phyloP scores from a whole-genome alignment of 2,888 invertebrate species.

The Poecilobothrus nobilitatus region DNA sequence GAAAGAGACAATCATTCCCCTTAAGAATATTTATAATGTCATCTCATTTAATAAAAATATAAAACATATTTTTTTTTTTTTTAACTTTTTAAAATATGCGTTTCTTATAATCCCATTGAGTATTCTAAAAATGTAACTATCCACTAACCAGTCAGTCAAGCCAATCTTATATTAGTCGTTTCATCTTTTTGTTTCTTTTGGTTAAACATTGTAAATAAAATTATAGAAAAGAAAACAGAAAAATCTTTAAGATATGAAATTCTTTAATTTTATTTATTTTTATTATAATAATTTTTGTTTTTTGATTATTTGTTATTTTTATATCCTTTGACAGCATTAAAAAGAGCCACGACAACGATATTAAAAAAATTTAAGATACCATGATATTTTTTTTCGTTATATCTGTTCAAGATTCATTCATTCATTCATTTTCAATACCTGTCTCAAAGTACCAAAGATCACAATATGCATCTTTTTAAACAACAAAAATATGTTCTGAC shows the following conservation, averaged over 20 bases:
- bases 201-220: background rate
- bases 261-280: slow-evolving; percentile 6
- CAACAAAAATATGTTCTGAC: background rate
- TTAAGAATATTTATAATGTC: background rate
- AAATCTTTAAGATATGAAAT: background rate
- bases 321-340: slow-evolving; percentile 1
- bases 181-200: background rate
- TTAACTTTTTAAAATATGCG: background rate
- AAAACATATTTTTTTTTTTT: background rate
- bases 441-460: background rate
- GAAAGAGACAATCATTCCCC: background rate
- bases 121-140: background rate
- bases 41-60: background rate
- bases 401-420: background rate
- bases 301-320: background rate
- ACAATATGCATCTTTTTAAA: background rate
- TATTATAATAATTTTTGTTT: background rate
- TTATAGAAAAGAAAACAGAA: background rate
- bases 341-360: background rate
- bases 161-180: background rate
- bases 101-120: background rate
- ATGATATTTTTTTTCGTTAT: no score
- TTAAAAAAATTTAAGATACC: background rate
- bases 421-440: background rate
- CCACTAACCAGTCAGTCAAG: background rate